Conservation (phyloP, 2,797 vertebrate genomes). For the Chanos chanos region DNA sequence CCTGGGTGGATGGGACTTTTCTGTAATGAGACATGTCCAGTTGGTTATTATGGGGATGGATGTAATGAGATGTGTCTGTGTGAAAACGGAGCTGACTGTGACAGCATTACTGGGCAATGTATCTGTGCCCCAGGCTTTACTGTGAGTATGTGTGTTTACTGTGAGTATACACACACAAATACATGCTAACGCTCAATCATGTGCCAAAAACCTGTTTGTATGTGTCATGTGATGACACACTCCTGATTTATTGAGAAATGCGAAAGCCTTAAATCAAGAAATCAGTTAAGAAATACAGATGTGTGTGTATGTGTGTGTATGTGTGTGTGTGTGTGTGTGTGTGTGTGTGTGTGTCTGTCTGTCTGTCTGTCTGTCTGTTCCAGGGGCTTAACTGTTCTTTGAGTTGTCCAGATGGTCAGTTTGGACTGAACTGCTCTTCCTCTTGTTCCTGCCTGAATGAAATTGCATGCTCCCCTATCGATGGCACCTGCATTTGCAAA, state of each 20-base stretch:
- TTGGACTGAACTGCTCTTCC: slow-evolving; percentile 86
- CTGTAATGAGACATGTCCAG: slow-evolving; percentile 92
- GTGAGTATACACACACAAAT: too few relatives aligned
- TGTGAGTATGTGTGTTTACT: too few relatives aligned
- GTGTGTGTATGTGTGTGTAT: too few relatives aligned
- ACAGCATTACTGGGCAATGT: slow-evolving; percentile 85
- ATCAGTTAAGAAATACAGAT: too few relatives aligned
- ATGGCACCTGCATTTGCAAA: slow-evolving; percentile 94
- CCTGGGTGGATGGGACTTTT: slow-evolving; percentile 91
- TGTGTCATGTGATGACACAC: too few relatives aligned
- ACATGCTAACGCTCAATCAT: too few relatives aligned
- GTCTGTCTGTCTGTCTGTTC: neutral
- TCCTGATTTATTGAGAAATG: too few relatives aligned
- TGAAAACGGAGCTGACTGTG: slow-evolving; percentile 90
- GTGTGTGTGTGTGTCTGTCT: neutral
- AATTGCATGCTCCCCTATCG: slow-evolving; percentile 81
- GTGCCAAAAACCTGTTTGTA: too few relatives aligned
- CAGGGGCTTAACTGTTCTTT: slow-evolving; percentile 88
- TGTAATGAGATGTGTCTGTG: slow-evolving; percentile 85
- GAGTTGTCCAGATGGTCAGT: slow-evolving; percentile 79
- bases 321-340: too few relatives aligned
- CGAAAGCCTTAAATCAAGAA: too few relatives aligned
- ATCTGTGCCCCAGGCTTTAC: slow-evolving; percentile 88
- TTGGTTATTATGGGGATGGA: slow-evolving; percentile 83
- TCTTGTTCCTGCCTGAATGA: slow-evolving; percentile 86